Evolutionary conservation across 2,797 vertebrate genomes (phyloP).

Genomic region (Vireo griseus): DNA sequence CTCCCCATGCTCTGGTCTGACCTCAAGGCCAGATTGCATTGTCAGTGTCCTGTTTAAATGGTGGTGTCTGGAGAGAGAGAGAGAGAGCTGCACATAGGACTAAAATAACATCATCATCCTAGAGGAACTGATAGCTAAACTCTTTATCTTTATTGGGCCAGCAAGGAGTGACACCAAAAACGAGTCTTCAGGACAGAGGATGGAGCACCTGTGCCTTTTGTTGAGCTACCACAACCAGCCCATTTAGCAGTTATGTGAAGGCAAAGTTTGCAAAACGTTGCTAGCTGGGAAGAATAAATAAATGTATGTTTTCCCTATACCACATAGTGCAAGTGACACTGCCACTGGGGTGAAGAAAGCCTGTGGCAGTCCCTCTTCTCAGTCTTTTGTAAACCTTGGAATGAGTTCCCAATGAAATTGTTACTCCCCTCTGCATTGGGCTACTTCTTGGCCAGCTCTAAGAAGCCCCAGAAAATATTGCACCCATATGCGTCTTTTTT

Average conservation of each 20-base stretch:
- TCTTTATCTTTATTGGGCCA: background rate
- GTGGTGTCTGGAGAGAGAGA: background rate
- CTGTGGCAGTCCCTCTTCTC: background rate
- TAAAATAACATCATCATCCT: background rate
- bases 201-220: background rate
- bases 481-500: constrained; percentile 29
- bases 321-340: background rate
- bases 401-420: constrained; percentile 23
- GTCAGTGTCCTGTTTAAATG: background rate
- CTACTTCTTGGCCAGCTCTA: constrained; percentile 54
- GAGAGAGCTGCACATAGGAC: background rate
- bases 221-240: background rate
- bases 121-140: background rate
- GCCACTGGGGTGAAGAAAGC: constrained; percentile 18
- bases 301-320: background rate
- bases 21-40: background rate
- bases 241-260: background rate
- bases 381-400: background rate
- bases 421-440: constrained; percentile 38
- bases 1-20: accelerated
- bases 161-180: background rate
- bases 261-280: background rate
- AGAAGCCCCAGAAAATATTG: constrained; percentile 61
- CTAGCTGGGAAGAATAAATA: background rate
- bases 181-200: background rate